Percentiles rank a stretch among this genome's conserved stretches.
Evolutionary conservation across 2,888 invertebrate species (phyloP).

Genomic region (Coleophora deauratella): DNA sequence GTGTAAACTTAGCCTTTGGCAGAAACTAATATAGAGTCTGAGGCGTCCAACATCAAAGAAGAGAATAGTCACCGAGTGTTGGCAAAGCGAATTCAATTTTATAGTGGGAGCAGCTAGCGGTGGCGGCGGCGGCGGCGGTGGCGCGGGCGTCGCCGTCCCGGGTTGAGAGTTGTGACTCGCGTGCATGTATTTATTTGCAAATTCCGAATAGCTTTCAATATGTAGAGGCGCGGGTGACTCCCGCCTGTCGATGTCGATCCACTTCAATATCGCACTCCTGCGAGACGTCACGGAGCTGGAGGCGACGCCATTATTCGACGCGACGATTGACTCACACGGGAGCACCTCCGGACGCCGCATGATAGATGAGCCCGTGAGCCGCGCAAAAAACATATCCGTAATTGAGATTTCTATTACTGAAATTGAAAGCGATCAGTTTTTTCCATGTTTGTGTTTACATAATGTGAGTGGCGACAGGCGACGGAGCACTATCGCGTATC

Average conservation of each 20-base stretch:
- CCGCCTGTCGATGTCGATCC: conserved; percentile 58
- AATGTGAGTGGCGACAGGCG: conserved; percentile 59
- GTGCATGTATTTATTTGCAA: conserved; percentile 70
- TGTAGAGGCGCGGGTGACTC: conserved; percentile 62
- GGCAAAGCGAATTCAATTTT: conserved; percentile 67
- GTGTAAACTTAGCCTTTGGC: conserved; percentile 1
- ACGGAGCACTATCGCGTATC: conserved; percentile 58
- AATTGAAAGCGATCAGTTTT: conserved; percentile 64
- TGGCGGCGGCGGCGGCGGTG: conserved; percentile 47
- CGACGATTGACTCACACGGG: conserved; percentile 59
- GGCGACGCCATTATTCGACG: conserved; percentile 57
- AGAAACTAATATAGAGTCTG: conserved; percentile 1
- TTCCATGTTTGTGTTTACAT: conserved; percentile 68
- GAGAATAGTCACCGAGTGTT: conserved; percentile 44
- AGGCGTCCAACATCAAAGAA: conserved; percentile 25
- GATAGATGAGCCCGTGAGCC: conserved; percentile 50
- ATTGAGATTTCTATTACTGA: conserved; percentile 72
- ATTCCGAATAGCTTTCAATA: conserved; percentile 71
- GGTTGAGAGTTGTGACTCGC: conserved; percentile 23
- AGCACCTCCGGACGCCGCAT: conserved; percentile 49
- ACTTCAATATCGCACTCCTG: conserved; percentile 65
- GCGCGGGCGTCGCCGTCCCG: conserved; percentile 36
- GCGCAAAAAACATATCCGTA: conserved; percentile 67
- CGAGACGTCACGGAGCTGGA: conserved; percentile 55
- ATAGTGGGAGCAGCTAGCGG: conserved; percentile 39